phyloP scores from a whole-genome alignment of 2,113 vertebrate species.

The Pomatorhinus ruficollis region DNA sequence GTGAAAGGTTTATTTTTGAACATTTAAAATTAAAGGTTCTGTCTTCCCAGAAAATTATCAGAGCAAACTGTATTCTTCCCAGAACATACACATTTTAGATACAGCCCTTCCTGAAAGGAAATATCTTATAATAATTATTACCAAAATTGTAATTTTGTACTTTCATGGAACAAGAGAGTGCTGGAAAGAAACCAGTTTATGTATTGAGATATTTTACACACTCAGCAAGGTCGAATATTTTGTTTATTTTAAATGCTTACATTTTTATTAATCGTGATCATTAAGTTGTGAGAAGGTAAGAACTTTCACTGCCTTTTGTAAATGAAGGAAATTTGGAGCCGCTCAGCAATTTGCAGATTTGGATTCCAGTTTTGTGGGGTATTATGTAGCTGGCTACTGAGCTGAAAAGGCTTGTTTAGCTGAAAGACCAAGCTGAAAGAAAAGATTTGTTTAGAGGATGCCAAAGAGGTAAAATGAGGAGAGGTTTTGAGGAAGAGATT shows the following conservation, averaged over 20 bases:
- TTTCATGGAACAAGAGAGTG: constrained; percentile 16
- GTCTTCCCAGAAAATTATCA: constrained; percentile 61
- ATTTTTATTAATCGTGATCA: background rate
- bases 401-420: constrained; percentile 11
- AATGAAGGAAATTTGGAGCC: background rate
- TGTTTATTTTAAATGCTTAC: background rate
- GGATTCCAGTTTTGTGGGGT: constrained; percentile 2
- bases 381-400: background rate
- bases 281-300: background rate
- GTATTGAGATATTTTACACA: background rate
- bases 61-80: constrained; percentile 43
- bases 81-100: constrained; percentile 35
- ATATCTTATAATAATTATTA: constrained; percentile 48
- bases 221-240: background rate
- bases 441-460: constrained; percentile 27
- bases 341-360: constrained; percentile 11
- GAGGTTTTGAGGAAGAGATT: constrained; percentile 30
- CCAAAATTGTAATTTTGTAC: constrained; percentile 16
- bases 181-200: background rate
- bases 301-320: background rate
- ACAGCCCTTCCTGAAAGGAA: constrained; percentile 47
- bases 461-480: constrained; percentile 51
- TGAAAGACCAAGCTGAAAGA: constrained; percentile 14
- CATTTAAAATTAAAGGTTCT: constrained; percentile 35
- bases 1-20: constrained; percentile 33